A percentile compares a stretch with the other conserved stretches of the same genome.
phyloP scores from a whole-genome alignment of 2,113 vertebrate genomes.

The Dendrocopos noguchii region DNA sequence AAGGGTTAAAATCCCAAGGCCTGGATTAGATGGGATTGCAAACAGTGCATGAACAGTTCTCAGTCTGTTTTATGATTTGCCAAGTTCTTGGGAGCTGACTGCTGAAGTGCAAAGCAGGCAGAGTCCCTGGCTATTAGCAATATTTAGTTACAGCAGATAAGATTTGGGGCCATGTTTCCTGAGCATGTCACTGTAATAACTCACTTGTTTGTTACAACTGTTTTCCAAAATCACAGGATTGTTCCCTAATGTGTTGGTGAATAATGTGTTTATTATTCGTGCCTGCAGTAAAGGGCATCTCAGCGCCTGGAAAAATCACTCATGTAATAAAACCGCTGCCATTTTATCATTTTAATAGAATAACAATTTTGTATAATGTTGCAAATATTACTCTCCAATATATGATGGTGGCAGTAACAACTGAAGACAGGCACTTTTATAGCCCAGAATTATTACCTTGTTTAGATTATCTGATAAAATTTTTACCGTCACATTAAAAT shows the following conservation, averaged over 20 bases:
- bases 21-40: constrained; percentile 45
- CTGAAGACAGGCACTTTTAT: constrained; percentile 39
- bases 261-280: constrained; percentile 55
- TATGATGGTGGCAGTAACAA: neutral
- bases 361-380: constrained; percentile 41
- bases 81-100: neutral
- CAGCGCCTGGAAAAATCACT: constrained; percentile 51
- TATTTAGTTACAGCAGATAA: constrained; percentile 15
- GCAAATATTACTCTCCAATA: constrained; percentile 1
- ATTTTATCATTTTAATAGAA: constrained; percentile 64
- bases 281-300: constrained; percentile 48
- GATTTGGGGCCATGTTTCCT: constrained; percentile 2
- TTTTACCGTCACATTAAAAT: constrained; percentile 35
- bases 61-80: neutral
- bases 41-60: neutral
- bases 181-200: constrained; percentile 11
- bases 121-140: constrained; percentile 16
- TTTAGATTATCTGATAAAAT: constrained; percentile 61
- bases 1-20: constrained; percentile 65
- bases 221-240: constrained; percentile 19
- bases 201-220: constrained; percentile 10
- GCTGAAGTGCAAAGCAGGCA: neutral
- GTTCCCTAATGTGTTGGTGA: constrained; percentile 47
- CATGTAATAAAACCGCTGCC: constrained; percentile 53
- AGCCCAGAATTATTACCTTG: constrained; percentile 25